Conservation (phyloP, 2,888 invertebrate genomes). For the Polydrusus pterygomalis region DNA sequence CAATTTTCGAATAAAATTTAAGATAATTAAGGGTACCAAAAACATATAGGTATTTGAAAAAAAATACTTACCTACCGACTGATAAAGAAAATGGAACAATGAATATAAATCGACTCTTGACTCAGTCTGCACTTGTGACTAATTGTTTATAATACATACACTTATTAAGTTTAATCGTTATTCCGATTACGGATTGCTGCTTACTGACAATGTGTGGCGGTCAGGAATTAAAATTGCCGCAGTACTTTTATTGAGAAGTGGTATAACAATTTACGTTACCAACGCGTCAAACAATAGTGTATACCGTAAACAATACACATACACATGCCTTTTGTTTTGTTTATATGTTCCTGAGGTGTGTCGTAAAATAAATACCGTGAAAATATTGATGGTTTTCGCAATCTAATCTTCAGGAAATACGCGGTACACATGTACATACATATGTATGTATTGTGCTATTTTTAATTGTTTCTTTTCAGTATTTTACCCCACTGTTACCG, state of each 20-base stretch:
- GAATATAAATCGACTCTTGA: not conserved
- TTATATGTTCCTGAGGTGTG: not conserved
- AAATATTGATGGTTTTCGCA: not conserved
- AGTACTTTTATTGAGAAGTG: conserved; percentile 39
- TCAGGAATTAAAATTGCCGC: conserved; percentile 41
- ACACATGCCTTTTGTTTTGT: conserved; percentile 20
- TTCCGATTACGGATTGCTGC: conserved; percentile 38
- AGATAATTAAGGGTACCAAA: not conserved
- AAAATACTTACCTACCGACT: not conserved
- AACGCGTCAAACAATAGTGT: conserved; percentile 25
- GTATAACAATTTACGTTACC: conserved; percentile 47
- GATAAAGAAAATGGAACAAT: not conserved
- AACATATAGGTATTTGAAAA: not conserved
- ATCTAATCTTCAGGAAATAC: not conserved
- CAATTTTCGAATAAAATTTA: not conserved
- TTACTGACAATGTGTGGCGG: conserved; percentile 31
- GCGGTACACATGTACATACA: no score
- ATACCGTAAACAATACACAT: conserved; percentile 15
- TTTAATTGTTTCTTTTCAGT: no score
- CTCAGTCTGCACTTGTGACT: not conserved
- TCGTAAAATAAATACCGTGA: not conserved
- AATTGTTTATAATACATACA: conserved; percentile 15
- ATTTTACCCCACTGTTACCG: no score
- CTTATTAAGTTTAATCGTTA: conserved; percentile 37
- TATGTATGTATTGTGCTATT: not conserved